These are phyloP conservation scores for Neopipo cinnamomea DNA, from an alignment of 2,113 vertebrate genomes.

Conservation along the genomic window DNA sequence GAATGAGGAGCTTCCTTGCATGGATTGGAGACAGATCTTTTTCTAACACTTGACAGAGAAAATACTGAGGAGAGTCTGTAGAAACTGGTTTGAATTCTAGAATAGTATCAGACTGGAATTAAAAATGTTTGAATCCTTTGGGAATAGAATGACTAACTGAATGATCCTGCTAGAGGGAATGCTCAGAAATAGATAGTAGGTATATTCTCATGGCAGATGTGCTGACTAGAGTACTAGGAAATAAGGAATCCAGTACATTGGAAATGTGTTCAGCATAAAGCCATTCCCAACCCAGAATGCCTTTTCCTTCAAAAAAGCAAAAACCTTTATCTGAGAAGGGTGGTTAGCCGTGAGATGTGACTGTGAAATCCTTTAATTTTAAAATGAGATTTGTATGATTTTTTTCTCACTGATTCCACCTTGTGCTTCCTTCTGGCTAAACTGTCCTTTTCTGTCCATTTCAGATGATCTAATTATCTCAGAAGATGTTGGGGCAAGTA, in stretches of 20 bases:
- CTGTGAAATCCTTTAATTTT: background rate
- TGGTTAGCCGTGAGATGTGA: background rate
- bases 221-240: background rate
- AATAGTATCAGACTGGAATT: background rate
- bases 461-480: constrained; percentile 81
- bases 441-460: constrained; percentile 7
- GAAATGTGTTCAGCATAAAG: background rate
- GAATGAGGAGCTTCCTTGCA: background rate
- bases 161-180: background rate
- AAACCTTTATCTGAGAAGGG: background rate
- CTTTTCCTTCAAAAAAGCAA: background rate
- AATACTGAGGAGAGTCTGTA: background rate
- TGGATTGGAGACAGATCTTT: background rate
- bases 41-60: background rate
- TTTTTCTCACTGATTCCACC: background rate
- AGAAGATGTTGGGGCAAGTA: constrained; percentile 86
- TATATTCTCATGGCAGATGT: background rate
- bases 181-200: background rate
- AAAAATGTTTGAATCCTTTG: background rate
- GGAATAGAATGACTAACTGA: background rate
- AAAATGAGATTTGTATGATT: background rate
- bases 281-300: background rate
- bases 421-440: background rate
- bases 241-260: background rate
- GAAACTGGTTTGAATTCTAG: background rate